These are phyloP conservation scores for Margaritifera margaritifera DNA, from an alignment of 2,888 invertebrate species.

Conservation along the genomic window DNA sequence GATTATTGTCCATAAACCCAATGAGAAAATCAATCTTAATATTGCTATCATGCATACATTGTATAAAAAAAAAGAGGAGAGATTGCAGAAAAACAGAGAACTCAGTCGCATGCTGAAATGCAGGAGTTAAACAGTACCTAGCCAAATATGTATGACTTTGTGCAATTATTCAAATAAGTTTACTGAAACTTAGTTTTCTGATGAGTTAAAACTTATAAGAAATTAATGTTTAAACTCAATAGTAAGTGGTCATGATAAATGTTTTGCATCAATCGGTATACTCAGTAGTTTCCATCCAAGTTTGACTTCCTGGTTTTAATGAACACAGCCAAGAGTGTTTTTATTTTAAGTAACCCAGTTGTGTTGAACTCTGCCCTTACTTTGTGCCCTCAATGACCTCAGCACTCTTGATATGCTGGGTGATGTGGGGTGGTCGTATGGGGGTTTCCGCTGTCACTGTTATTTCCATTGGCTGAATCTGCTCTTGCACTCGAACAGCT, in stretches of 20 bases:
- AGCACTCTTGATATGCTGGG: slow-evolving; percentile 79
- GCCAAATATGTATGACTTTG: too few species aligned
- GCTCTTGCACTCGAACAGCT: slow-evolving; percentile 48
- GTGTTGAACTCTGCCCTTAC: slow-evolving; percentile 45
- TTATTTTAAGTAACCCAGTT: background rate
- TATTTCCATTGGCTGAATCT: slow-evolving; percentile 52
- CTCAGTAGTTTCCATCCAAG: background rate
- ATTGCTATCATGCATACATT: too few species aligned
- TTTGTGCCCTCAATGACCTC: slow-evolving; percentile 79
- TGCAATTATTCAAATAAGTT: too few species aligned
- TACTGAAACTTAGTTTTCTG: too few species aligned
- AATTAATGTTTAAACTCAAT: background rate
- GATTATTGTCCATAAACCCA: too few species aligned
- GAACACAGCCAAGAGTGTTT: background rate
- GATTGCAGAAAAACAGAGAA: too few species aligned
- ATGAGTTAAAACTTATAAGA: too few species aligned
- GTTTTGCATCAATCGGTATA: background rate
- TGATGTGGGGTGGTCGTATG: slow-evolving; percentile 79
- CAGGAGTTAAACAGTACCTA: too few species aligned
- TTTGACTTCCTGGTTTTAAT: background rate
- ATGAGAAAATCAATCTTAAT: too few species aligned
- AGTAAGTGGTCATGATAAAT: background rate
- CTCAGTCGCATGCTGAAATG: too few species aligned
- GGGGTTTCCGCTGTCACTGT: slow-evolving; percentile 57
- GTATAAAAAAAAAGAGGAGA: too few species aligned